Evolutionary conservation across 1,140 invertebrate genomes (phyloP), one percentile per base, ranked within the genome.

Genomic region (Leptinotarsa undecemlineata): DNA sequence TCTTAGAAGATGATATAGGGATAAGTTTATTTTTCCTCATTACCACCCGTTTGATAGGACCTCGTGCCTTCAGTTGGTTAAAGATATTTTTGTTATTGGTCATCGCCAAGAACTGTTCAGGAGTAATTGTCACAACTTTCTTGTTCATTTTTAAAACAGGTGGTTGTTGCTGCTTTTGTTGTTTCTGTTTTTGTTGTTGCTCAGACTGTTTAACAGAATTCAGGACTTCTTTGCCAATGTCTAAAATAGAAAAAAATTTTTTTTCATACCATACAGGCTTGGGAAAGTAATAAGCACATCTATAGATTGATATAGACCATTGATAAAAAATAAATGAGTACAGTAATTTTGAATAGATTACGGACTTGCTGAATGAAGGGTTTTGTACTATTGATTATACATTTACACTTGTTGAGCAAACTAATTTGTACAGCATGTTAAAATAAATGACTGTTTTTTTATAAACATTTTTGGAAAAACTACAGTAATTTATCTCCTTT

Each of bases 181-280:
- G 82, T 81, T 85, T 73, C 79, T 84, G 19, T 78, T 66, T 60
- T 73, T 81, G 69, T 71, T 84, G 84, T 48, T 84, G 71, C 61
- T 83, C 77, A 47, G 81, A 79, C 63, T 84, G 73, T 84, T 89
- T 90, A 8, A 88, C 87, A 51, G 87, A 85, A 80, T 93, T 92
- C 75, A 94, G 83, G 5, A 92, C 89, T 78, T 94, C 86, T 81
- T 94, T 94, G 19, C 93, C 93, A 69, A 92, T 92, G 83, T 94
- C 91, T 78, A 48, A 61, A 74, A 76, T 5, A 57, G 5, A 3
- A 42, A 42, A 0, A 33, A 33, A 1, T 6, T 33, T 33, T 33
- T 33, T 33, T 33, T 33, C 26, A 33, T 6, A 8, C 26, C 33
- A 11, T 42, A 42, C 8, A 33, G 33, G 33, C 8, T 6, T 33